Conservation (phyloP, 2,888 invertebrate species). For the Diplazon laetatorius region DNA sequence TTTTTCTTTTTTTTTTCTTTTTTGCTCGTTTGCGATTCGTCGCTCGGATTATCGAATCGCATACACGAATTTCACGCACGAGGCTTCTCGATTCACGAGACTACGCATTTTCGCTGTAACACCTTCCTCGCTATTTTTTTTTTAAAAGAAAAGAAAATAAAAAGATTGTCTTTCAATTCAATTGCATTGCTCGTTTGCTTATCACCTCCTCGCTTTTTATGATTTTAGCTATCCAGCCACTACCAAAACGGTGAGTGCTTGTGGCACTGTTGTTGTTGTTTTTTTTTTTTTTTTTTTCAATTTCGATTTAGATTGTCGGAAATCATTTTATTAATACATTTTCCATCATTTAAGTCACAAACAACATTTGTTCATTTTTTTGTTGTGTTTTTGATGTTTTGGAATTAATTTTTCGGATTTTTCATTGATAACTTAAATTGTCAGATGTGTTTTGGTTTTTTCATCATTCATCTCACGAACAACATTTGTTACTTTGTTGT, state of each 20-base stretch:
- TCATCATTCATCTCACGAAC: too few relatives aligned
- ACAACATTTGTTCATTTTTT: too few relatives aligned
- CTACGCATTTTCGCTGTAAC: neutral
- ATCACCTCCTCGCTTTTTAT: conserved; percentile 59
- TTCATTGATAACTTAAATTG: too few relatives aligned
- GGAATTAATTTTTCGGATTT: too few relatives aligned
- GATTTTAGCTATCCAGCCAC: conserved; percentile 65
- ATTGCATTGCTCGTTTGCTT: conserved; percentile 56
- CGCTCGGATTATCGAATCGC: conserved; percentile 26
- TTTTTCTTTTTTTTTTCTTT: conserved; percentile 47
- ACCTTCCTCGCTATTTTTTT: conserved; percentile 30
- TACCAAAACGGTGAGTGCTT: conserved; percentile 76
- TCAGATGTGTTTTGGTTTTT: neutral
- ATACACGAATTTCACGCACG: conserved; percentile 3
- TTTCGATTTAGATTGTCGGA: neutral
- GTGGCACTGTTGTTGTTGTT: conserved; percentile 30
- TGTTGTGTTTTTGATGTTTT: too few relatives aligned
- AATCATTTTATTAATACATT: neutral
- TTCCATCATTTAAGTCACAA: too few relatives aligned
- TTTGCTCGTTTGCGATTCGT: conserved; percentile 32
- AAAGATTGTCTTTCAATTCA: conserved; percentile 22
- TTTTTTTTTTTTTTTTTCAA: neutral
- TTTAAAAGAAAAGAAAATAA: neutral
- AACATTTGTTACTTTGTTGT: neutral
- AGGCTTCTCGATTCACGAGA: neutral